Conservation (phyloP, 2,797 vertebrate genomes). For the Phyllotis vaccarum region DNA sequence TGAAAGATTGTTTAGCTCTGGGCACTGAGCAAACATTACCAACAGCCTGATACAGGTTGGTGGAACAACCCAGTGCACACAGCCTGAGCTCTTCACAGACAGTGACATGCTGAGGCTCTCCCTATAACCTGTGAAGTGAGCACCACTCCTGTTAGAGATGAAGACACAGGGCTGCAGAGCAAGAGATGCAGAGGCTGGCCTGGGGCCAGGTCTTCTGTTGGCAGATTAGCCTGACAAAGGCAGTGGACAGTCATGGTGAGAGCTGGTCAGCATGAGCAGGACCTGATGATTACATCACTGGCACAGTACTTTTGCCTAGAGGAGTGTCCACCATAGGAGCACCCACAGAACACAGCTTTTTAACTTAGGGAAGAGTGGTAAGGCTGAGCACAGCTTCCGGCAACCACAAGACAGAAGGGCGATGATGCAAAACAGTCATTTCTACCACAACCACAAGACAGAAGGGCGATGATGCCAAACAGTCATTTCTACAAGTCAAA, state of each 20-base stretch:
- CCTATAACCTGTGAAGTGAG: background rate
- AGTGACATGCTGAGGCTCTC: background rate
- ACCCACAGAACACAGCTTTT: background rate
- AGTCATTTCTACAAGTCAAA: slow-evolving; percentile 30
- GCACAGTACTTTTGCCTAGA: background rate
- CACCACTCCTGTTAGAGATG: background rate
- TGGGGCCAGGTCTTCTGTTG: background rate
- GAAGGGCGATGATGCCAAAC: slow-evolving; percentile 9
- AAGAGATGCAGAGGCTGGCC: background rate
- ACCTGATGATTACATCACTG: background rate
- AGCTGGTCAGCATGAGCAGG: no score
- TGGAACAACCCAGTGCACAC: background rate
- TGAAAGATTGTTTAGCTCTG: background rate
- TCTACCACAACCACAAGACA: slow-evolving; percentile 49
- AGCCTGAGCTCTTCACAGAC: background rate
- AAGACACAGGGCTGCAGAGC: background rate
- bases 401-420: background rate
- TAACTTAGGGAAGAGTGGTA: background rate
- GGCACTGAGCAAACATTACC: background rate
- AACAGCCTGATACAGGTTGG: background rate
- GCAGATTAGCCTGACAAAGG: background rate
- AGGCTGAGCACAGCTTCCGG: background rate
- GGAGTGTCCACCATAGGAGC: no score
- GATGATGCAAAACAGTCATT: background rate
- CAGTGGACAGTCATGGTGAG: background rate